phyloP scores from a whole-genome alignment of 2,113 vertebrate species.

The Gasterosteus nipponicus region DNA sequence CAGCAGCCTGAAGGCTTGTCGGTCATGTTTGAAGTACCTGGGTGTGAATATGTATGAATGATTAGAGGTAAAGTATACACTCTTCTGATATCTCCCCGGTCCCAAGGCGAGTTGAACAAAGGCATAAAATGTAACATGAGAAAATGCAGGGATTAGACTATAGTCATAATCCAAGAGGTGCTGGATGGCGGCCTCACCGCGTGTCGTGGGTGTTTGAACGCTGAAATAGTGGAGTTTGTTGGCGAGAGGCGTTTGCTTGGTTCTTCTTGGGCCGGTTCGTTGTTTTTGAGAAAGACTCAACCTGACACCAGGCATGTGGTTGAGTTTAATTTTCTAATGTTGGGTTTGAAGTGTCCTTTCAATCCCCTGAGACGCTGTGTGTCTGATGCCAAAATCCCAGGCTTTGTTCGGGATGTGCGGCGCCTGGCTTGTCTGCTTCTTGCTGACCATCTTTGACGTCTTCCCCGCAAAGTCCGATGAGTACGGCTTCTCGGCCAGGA shows the following conservation, averaged over 20 bases:
- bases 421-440: constrained; percentile 82
- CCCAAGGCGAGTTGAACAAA: not conserved
- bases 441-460: constrained; percentile 78
- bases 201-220: not conserved
- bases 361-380: not conserved
- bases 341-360: not conserved
- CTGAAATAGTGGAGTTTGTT: not conserved
- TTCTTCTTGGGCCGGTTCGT: not conserved
- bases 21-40: not conserved
- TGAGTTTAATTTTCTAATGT: not conserved
- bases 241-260: not conserved
- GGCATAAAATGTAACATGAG: not conserved
- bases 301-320: not conserved
- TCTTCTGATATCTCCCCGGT: not conserved
- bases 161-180: not conserved
- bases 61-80: not conserved
- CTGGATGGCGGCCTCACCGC: not conserved
- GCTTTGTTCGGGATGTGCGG: constrained; percentile 85
- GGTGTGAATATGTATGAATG: not conserved
- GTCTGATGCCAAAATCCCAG: constrained; percentile 55
- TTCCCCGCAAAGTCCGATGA: constrained; percentile 74
- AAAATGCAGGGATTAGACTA: not conserved
- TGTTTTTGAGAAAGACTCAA: not conserved
- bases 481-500: constrained; percentile 81
- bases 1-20: not conserved